Conservation (phyloP, 2,888 invertebrate genomes). For the Rhagium mordax region DNA sequence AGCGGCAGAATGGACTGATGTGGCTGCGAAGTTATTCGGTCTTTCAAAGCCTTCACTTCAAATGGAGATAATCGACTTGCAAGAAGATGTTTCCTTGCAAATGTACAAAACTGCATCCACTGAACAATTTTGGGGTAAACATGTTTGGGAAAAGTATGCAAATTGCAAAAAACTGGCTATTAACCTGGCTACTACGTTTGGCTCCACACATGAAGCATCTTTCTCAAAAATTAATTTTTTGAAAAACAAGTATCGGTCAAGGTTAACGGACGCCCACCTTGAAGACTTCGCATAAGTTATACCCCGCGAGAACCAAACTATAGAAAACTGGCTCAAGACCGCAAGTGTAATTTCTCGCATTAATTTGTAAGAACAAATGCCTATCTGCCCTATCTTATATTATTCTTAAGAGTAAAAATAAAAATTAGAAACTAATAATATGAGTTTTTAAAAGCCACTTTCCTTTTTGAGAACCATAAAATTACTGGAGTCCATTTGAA, state of each 20-base stretch:
- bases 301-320: background rate
- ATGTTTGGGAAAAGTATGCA: conserved; percentile 43
- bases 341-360: too few species aligned
- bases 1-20: too few species aligned
- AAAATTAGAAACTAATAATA: too few species aligned
- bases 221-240: background rate
- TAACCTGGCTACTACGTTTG: conserved; percentile 25
- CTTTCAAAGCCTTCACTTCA: conserved; percentile 52
- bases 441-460: too few species aligned
- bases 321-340: background rate
- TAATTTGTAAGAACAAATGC: too few species aligned
- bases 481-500: too few species aligned
- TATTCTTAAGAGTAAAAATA: background rate
- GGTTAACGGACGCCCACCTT: background rate
- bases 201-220: conserved; percentile 14
- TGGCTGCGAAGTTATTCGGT: conserved; percentile 56
- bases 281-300: background rate
- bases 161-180: too few species aligned
- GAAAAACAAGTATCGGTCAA: background rate
- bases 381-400: background rate
- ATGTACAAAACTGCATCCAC: conserved; percentile 49
- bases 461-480: too few species aligned
- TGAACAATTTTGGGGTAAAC: conserved; percentile 46
- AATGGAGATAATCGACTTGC: conserved; percentile 46
- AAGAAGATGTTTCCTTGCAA: conserved; percentile 48